Evolutionary conservation across 2,797 vertebrate genomes (phyloP).

Genomic region (Setipinna tenuifilis): DNA sequence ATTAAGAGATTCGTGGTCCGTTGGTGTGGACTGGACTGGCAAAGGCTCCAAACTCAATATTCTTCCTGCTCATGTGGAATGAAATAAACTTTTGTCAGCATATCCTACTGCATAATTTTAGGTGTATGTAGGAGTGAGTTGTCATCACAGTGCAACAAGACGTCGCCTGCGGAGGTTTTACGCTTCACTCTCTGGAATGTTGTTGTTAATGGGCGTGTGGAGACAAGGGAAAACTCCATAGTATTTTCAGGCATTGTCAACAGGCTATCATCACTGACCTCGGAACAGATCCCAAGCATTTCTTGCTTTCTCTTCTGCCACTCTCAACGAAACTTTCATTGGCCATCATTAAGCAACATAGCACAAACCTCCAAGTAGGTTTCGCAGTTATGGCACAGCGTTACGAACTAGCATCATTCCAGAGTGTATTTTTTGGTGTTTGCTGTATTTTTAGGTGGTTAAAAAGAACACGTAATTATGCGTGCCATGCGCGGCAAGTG

Average conservation of each 20-base stretch:
- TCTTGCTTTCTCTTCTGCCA: neutral
- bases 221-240: slow-evolving; percentile 27
- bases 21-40: neutral
- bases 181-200: slow-evolving; percentile 25
- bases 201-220: slow-evolving; percentile 33
- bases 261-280: neutral
- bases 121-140: neutral
- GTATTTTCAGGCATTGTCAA: neutral
- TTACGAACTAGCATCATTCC: neutral
- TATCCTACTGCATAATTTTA: neutral
- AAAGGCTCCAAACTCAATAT: slow-evolving; percentile 31
- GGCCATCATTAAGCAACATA: neutral
- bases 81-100: neutral
- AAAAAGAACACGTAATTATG: neutral
- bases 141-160: neutral
- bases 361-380: neutral
- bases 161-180: slow-evolving; percentile 32
- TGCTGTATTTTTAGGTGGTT: too few species aligned
- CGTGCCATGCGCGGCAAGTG: neutral
- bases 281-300: neutral
- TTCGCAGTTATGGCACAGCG: neutral
- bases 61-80: neutral
- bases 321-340: neutral
- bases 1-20: neutral
- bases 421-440: neutral